Percentiles rank a stretch among this genome's conserved stretches.
Conservation (phyloP, 2,113 vertebrate genomes). For the Chitala chitala region DNA sequence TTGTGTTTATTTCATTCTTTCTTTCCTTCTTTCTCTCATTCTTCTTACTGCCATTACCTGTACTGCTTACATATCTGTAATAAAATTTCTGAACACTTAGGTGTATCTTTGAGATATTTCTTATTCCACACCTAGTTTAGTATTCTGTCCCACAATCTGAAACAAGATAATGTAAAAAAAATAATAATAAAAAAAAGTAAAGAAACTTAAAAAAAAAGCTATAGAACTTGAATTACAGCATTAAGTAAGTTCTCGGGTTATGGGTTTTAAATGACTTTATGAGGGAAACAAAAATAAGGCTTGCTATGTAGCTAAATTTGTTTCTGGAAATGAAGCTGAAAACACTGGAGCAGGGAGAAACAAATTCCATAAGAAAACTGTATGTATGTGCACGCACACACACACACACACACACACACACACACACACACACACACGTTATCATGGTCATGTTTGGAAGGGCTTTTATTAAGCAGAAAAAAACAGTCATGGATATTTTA, state of each 20-base stretch:
- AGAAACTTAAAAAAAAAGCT: neutral
- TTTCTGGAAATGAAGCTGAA: neutral
- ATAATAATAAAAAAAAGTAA: neutral
- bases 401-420: no score
- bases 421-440: no score
- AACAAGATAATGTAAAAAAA: neutral
- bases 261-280: neutral
- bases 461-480: no score
- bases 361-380: no score
- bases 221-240: neutral
- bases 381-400: no score
- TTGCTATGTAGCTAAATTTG: neutral
- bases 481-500: no score
- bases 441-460: no score
- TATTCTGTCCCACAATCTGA: neutral
- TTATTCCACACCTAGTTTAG: slow-evolving; percentile 4
- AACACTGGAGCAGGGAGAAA: no score
- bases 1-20: neutral
- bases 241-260: neutral
- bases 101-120: neutral
- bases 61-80: neutral
- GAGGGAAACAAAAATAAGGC: neutral
- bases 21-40: neutral
- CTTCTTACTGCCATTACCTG: neutral
- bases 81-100: neutral